Percentiles rank a stretch among this genome's conserved stretches.
These are phyloP conservation scores for Ophthalmolycus amberensis DNA, from an alignment of 2,113 vertebrate species.

Conservation along the genomic window DNA sequence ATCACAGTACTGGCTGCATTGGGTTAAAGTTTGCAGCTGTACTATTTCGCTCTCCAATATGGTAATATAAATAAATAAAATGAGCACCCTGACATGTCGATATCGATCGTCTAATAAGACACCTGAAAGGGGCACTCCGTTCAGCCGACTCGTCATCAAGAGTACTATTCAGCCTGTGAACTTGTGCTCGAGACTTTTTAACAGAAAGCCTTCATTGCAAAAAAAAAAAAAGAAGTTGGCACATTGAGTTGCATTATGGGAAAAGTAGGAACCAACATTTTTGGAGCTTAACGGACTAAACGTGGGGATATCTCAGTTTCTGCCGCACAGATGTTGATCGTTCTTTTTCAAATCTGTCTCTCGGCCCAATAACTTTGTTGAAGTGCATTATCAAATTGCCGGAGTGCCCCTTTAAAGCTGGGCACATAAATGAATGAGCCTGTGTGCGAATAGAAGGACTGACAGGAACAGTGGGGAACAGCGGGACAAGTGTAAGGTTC, in stretches of 20 bases:
- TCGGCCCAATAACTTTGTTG: background rate
- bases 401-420: conserved; percentile 9
- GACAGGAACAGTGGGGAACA: conserved; percentile 19
- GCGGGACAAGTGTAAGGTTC: conserved; percentile 15
- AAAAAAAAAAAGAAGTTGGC: no score
- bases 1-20: background rate
- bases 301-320: background rate
- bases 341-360: background rate
- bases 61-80: conserved; percentile 24
- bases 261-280: conserved; percentile 19
- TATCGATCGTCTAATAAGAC: background rate
- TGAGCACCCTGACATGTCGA: conserved; percentile 8
- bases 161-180: conserved; percentile 6
- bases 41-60: conserved; percentile 18
- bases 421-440: conserved; percentile 26
- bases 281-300: background rate
- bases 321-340: background rate
- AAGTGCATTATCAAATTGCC: background rate
- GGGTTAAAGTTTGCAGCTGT: conserved; percentile 16
- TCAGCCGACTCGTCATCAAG: background rate
- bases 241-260: background rate
- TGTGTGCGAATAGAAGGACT: conserved; percentile 31
- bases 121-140: conserved; percentile 1
- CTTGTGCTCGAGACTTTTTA: background rate
- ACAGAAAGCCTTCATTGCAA: background rate